Conservation (phyloP, 2,797 vertebrate genomes). For the Rachycentron canadum region DNA sequence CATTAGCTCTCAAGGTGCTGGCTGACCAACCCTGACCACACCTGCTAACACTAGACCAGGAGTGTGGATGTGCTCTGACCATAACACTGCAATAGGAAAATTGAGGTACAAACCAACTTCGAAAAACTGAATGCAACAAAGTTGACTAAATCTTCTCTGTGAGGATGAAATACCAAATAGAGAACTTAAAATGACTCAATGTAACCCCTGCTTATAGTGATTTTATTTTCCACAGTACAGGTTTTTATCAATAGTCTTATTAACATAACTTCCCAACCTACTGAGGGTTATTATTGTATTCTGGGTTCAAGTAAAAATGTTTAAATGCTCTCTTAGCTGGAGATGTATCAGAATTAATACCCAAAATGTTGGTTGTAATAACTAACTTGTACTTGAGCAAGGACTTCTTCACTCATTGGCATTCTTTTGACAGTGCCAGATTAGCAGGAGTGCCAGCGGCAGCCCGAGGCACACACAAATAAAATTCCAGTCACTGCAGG, state of each 20-base stretch:
- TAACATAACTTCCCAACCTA: neutral
- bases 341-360: conserved; percentile 3
- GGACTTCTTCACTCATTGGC: conserved; percentile 42
- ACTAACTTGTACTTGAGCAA: conserved; percentile 32
- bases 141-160: neutral
- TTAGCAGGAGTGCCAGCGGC: conserved; percentile 60
- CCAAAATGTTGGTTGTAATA: conserved; percentile 18
- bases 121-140: conserved; percentile 1
- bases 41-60: neutral
- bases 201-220: neutral
- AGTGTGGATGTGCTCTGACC: neutral
- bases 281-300: neutral
- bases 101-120: neutral
- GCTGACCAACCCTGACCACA: neutral
- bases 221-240: neutral
- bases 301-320: conserved; percentile 1
- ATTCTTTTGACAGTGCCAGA: conserved; percentile 48
- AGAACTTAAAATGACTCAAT: conserved; percentile 7
- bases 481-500: conserved; percentile 71
- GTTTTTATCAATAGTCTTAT: neutral
- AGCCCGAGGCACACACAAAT: conserved; percentile 71
- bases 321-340: neutral
- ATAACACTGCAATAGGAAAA: neutral
- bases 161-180: neutral
- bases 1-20: conserved; percentile 13